Conservation (phyloP, 2,797 vertebrate genomes). For the Acanthiza pusilla region DNA sequence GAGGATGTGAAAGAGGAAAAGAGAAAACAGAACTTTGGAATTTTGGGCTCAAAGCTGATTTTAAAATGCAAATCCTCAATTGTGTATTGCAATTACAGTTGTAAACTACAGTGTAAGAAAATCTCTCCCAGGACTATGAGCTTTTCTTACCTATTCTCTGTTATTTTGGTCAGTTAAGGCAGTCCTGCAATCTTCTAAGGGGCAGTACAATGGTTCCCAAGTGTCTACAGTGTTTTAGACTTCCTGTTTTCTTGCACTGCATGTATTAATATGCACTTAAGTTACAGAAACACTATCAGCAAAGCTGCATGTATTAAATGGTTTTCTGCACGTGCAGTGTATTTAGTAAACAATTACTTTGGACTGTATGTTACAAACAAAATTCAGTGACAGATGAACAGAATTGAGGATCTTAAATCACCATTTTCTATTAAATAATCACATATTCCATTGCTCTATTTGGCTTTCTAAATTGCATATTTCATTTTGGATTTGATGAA, state of each 20-base stretch:
- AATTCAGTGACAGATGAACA: background rate
- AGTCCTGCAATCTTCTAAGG: background rate
- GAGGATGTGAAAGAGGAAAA: background rate
- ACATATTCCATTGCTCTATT: conserved; percentile 9
- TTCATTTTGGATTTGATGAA: conserved; percentile 23
- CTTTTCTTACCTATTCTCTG: background rate
- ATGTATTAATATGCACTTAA: background rate
- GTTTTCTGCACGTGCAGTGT: background rate
- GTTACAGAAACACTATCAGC: background rate
- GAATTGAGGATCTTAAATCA: background rate
- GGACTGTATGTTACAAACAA: background rate
- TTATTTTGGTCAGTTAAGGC: background rate
- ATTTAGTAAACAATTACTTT: background rate
- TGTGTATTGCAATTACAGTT: background rate
- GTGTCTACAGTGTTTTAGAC: background rate
- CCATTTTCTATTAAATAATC: conserved; percentile 38
- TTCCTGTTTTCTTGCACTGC: background rate
- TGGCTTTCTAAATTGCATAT: conserved; percentile 10
- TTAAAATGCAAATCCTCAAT: background rate
- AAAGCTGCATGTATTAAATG: background rate
- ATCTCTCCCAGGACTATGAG: background rate
- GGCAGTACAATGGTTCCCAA: background rate
- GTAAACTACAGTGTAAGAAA: background rate
- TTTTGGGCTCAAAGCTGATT: background rate
- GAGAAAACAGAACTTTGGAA: background rate